A percentile compares a stretch with the other conserved stretches of the same genome.
Conservation (phyloP, 2,888 invertebrate genomes). For the Aphodius granarius region DNA sequence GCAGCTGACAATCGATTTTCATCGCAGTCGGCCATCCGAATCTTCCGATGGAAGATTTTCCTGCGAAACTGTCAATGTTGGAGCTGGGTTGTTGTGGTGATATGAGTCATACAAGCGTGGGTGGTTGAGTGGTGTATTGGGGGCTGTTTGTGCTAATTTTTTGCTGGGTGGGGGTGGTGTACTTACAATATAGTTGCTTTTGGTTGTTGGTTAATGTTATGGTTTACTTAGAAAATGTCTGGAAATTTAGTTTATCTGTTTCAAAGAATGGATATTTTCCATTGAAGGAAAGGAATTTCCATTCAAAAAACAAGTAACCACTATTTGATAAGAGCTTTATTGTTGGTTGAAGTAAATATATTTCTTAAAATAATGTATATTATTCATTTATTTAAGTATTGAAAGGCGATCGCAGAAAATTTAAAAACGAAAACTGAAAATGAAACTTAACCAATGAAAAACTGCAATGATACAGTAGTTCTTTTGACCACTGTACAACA, state of each 20-base stretch:
- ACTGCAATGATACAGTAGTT: not conserved
- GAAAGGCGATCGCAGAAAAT: no score
- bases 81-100: not conserved
- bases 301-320: no score
- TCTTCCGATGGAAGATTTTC: not conserved
- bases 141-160: not conserved
- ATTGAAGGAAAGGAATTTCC: no score
- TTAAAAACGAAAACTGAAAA: no score
- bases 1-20: not conserved
- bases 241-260: no score
- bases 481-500: not conserved
- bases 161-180: not conserved
- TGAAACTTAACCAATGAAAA: no score
- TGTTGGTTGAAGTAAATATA: no score
- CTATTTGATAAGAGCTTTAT: no score
- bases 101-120: not conserved
- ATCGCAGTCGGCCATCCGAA: not conserved
- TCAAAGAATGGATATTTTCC: no score
- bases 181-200: not conserved
- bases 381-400: no score
- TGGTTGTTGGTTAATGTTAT: not conserved
- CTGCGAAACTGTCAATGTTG: not conserved
- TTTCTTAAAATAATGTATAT: no score
- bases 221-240: not conserved
- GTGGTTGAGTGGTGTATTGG: not conserved